phyloP scores from a whole-genome alignment of 2,113 vertebrate genomes.

The Heliornis fulica region DNA sequence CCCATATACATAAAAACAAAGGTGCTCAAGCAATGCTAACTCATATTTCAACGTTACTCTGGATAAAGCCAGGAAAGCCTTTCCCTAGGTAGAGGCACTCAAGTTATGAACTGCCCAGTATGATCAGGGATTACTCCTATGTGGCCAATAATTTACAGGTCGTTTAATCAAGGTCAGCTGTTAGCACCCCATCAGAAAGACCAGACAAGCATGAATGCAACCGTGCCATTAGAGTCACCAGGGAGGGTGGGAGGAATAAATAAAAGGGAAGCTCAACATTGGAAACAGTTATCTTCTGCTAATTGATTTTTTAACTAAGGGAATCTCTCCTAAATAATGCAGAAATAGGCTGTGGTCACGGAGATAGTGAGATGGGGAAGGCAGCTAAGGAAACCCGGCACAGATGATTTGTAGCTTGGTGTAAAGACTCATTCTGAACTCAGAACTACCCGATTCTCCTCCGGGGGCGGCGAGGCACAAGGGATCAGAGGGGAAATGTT shows the following conservation, averaged over 20 bases:
- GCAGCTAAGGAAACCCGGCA: fast-evolving
- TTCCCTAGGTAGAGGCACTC: neutral
- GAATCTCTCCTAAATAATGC: neutral
- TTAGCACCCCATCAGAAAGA: neutral
- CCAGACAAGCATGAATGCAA: neutral
- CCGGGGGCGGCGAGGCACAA: neutral
- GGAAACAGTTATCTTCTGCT: neutral
- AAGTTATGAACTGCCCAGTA: neutral
- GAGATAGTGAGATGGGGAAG: neutral
- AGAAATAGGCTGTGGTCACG: neutral
- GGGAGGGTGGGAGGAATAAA: neutral
- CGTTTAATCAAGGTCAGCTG: constrained; percentile 30
- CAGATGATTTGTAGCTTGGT: neutral
- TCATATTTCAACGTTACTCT: neutral
- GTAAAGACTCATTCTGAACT: neutral
- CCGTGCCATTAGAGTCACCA: neutral
- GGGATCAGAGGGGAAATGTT: neutral
- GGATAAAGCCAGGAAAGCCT: neutral
- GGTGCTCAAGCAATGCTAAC: neutral
- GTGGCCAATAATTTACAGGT: constrained; percentile 48
- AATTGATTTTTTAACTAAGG: neutral
- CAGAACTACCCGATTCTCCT: neutral
- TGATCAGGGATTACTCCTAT: constrained; percentile 22
- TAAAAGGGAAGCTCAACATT: fast-evolving
- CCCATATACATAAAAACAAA: neutral